Evolutionary conservation across 2,113 vertebrate species (phyloP), one percentile per base, ranked within the genome.

Genomic region (Cinclus cinclus): DNA sequence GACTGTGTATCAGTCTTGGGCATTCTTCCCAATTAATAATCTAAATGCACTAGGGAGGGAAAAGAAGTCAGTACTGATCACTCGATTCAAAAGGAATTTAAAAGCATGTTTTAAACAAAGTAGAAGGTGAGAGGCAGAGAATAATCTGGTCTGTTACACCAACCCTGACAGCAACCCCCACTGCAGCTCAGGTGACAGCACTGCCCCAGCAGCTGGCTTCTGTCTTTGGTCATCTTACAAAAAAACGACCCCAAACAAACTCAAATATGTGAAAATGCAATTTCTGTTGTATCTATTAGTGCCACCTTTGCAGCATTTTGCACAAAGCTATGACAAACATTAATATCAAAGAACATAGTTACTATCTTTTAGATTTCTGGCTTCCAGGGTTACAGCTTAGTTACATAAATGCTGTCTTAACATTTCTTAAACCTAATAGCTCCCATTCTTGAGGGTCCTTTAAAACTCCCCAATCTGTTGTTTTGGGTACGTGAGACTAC

Each of bases 21-120:
- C 81, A 44, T 91, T 94, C 56, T 84, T 95, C 84, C 73, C 74
- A 67, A 55, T 84, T 83, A 87, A 89, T 87, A 84, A 64, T 81
- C 77, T 75, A 78, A 94, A 63, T 87, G 75, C 60, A 71, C 70
- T 9, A 59, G 47, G 47, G 56, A 87, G 25, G 33, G 69, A 47
- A 62, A 91, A 77, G n/a, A 63, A 75, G 24, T 67, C 52, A 46
- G 31, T 87, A 44, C n/a, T 63, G 77, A 93, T 77, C 11, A n/a
- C 46, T 95, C 4, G 14, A 21, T 91, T 63, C 63, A 33, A 83
- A 89, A 77, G 39, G 83, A 94, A 91, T 75, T 75, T 78, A 42
- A 70, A 74, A 60, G 11, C 65, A 19, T 19, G 3, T 68, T 95
- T 87, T 82, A 91, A 80, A 65, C n/a, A 39, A 91, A 53, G 33